Evolutionary conservation across 2,797 vertebrate genomes (phyloP), one percentile per base, ranked within the genome.

Genomic region (Chloroceryle amazona): DNA sequence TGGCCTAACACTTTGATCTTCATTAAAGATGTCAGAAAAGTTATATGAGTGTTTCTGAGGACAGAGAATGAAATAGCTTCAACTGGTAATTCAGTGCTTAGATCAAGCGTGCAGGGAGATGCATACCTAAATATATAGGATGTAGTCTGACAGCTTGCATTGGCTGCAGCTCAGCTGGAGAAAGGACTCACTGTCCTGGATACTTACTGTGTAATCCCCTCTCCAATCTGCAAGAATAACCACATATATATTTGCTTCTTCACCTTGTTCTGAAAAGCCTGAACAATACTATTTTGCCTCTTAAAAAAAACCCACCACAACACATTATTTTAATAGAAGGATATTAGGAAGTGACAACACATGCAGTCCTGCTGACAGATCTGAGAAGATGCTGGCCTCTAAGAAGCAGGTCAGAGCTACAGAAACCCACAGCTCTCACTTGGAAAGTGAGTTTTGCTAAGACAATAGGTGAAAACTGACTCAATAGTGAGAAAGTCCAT

Each of bases 1-100:
- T 75, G 46, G 10, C 1, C 2, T 26, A 60, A 71, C 0, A 1
- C 5, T 41, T 51, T 26, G 60, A 37, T 13, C 31, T 81, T 47
- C 47, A 63, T 28, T 47, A 66, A 87, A 75, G 26, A 57, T 25
- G 12, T 29, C 46, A 51, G 26, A 52, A 61, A 57, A 61, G 12
- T 42, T 52, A 78, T 3, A 82, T 79, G 60, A 74, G 10, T 5
- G 18, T 44, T 80, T 44, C 73, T 75, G 46, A 88, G 21, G n/a
- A 63, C 0, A 3, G 33, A 33, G 29, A 63, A 10, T 73, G 55
- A 74, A 83, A 79, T 58, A 58, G 57, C 18, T 58, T 51, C 49
- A 79, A n/a, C 5, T 15, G 37, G 44, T 44, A 60, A 10, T 60
- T 44, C 25, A 46, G 31, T 58, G 51, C 21, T 58, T 47, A 73